Base-by-base conservation (phyloP, 2,888 invertebrate genomes). In the Iphiclides podalirius region DNA sequence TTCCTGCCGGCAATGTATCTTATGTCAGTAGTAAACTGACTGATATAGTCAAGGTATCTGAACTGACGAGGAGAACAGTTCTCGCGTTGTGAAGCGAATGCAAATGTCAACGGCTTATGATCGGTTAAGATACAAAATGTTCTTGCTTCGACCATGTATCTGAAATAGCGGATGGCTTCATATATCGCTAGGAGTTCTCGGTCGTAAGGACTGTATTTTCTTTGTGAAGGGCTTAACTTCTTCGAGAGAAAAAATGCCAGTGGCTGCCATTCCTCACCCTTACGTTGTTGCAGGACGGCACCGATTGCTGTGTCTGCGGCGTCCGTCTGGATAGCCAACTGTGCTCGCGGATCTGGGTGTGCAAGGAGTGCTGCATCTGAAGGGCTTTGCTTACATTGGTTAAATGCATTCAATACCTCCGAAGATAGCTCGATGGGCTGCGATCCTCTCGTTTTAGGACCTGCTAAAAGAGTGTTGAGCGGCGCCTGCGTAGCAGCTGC, bases 161-260 rank as follows among this genome's bases (percentile, higher is more conserved):
- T 55, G 54, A 78, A 79, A 48, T 72, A 57, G 41, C 64, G 64
- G 0, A 79, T 58, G 0, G 69, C 67, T 40, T 60, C 52, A 45
- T 75, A 80, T 1, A 72, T 67, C 0, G 75, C 77, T 2, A 75
- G 55, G 0, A 83, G 61, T 54, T 79, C 75, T 0, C 61, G 47
- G 45, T 83, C 76, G 51, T 77, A 80, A 1, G 72, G 59, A 15
- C 64, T 59, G 66, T 66, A 65, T 15, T 70, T 74, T 9, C 23
- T 38, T 51, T 82, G 67, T 0, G 71, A 47, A 3, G 60, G 46
- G 13, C 49, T 62, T 0, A 79, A 53, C 33, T 72, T 75, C 34
- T 55, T 58, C 1, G 73, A 75, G n/a, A n/a, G n/a, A 47, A 70
- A 78, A 44, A 77, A 80, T 0, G 67, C 69, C 1, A 79, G 44